Base-by-base conservation (phyloP, 2,113 vertebrate genomes). In the Jacana jacana region DNA sequence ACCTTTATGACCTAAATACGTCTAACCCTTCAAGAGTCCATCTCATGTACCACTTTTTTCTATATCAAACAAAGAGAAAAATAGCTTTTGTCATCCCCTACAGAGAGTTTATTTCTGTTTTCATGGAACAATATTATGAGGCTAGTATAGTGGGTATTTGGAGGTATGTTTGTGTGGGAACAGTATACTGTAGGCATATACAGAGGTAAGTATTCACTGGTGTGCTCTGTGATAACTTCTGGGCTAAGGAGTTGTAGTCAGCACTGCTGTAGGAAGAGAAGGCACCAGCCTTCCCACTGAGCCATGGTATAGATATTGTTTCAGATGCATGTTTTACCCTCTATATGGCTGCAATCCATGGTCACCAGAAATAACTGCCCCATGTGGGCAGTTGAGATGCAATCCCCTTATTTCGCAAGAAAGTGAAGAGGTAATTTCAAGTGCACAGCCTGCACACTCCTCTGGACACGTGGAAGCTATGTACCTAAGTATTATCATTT, bases 341-440 rank as follows among this genome's bases (percentile, higher is more conserved):
- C 69, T 25, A 58, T 72, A 66, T 52, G 84, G 25, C 81, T 95
- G 90, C 65, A 95, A 82, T 84, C 58, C 73, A 27, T 14, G 24
- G 63, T 30, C 64, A 93, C 57, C 83, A 83, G 85, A 93, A 94
- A 88, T 94, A 95, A 95, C 83, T 94, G 88, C 60, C 35, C 88
- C 44, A 17, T 51, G 39, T 40, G 61, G 83, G 44, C 86, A 88
- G 83, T 87, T 96, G 61, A 71, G 77, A 79, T 91, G 92, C 49
- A 95, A 94, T 88, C 61, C 1, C 1, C 0, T 37, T 75, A 52
- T 97, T 96, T 96, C 95, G 49, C 77, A 95, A 96, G 88, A 89
- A 44, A 7, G 42, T 3, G 18, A 70, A 77, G 58, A 73, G 44
- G 65, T 48, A 65, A 52, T 94, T 93, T 90, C 64, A 66, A 14